A percentile compares a stretch with the other conserved stretches of the same genome.
phyloP scores from a whole-genome alignment of 92 coral and sea anemone genomes.

The Bergia sp. region DNA sequence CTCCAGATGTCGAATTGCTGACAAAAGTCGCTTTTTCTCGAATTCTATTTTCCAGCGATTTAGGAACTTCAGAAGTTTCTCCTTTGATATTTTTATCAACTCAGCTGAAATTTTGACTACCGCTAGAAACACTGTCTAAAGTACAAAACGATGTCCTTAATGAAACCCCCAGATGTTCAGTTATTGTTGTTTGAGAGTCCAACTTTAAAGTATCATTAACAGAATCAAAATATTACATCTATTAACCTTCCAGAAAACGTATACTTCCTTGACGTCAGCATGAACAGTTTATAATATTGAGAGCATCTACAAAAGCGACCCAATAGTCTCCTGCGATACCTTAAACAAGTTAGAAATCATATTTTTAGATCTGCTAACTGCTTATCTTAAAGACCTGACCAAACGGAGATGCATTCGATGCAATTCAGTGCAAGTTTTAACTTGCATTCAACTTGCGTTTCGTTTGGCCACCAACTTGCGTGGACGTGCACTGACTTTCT shows the following conservation, averaged over 20 bases:
- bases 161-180: conserved; percentile 9
- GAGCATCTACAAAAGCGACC: conserved; percentile 15
- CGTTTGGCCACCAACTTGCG: conserved; percentile 13
- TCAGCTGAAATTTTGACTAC: conserved; percentile 13
- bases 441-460: conserved; percentile 14
- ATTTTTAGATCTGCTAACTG: conserved; percentile 12
- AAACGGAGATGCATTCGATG: conserved; percentile 17
- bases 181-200: conserved; percentile 7
- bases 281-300: conserved; percentile 11
- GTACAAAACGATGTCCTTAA: conserved; percentile 13
- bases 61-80: conserved; percentile 13
- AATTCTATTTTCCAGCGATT: conserved; percentile 12
- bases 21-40: conserved; percentile 15
- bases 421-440: conserved; percentile 15
- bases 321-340: conserved; percentile 15
- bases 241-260: conserved; percentile 11
- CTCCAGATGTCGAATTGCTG: conserved; percentile 18
- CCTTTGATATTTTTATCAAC: conserved; percentile 12
- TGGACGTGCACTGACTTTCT: neutral
- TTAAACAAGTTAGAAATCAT: conserved; percentile 11
- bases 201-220: conserved; percentile 5
- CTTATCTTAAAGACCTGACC: conserved; percentile 12
- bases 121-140: conserved; percentile 14
- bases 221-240: conserved; percentile 5
- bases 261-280: conserved; percentile 15